phyloP scores from a whole-genome alignment of 2,888 invertebrate genomes.

The Germaria angustata region DNA sequence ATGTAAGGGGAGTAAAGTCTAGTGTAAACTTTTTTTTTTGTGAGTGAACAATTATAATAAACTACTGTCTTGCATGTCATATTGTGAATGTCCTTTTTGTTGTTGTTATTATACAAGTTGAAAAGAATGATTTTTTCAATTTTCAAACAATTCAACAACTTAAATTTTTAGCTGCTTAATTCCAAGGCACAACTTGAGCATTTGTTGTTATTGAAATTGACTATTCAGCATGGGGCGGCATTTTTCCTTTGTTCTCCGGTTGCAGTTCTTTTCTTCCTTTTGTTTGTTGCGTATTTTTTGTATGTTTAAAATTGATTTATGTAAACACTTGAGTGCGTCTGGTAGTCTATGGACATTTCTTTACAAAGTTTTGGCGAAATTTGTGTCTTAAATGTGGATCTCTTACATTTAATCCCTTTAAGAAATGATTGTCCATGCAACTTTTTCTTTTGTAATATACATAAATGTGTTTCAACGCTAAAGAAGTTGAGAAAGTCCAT shows the following conservation, averaged over 20 bases:
- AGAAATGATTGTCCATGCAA: constrained; percentile 38
- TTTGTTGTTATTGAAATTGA: constrained; percentile 8
- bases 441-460: neutral
- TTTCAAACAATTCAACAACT: constrained; percentile 64
- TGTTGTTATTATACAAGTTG: constrained; percentile 28
- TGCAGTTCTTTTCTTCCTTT: constrained; percentile 7
- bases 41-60: constrained; percentile 9
- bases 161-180: constrained; percentile 65
- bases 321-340: constrained; percentile 45
- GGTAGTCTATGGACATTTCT: constrained; percentile 37
- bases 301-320: constrained; percentile 63
- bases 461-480: neutral
- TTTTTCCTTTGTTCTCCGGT: constrained; percentile 26
- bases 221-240: constrained; percentile 52
- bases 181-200: constrained; percentile 46
- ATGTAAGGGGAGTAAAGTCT: neutral
- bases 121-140: neutral
- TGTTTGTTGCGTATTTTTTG: neutral
- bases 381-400: constrained; percentile 20
- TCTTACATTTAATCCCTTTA: constrained; percentile 39
- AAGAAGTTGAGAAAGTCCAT: constrained; percentile 24
- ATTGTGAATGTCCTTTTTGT: constrained; percentile 50
- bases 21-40: neutral
- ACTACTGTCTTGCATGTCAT: constrained; percentile 20
- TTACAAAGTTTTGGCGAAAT: constrained; percentile 32